Evolutionary conservation across 1,140 invertebrate species (phyloP), one percentile per base, ranked within the genome.

Genomic region (Pteromalus puparum): DNA sequence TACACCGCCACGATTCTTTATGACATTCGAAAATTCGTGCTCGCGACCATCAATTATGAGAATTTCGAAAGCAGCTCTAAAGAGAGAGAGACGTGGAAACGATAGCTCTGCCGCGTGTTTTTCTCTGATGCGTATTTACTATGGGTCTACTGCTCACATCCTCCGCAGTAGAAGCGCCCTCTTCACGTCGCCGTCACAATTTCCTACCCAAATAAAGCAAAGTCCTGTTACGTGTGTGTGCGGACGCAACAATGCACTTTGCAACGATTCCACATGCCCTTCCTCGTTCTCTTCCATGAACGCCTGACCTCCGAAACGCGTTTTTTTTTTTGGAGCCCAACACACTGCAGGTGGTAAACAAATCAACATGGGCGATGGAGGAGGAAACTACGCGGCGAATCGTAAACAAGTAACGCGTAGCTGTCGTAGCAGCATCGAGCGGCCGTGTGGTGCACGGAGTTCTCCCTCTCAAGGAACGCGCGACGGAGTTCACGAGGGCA

Each of bases 401-500:
- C 46, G 53, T 61, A 61, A 61, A 61, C 18, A 61, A 21, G 70
- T 21, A 38, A 73, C 34, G 72, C 72, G n/a, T n/a, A n/a, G 4
- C 6, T 0, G 15, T 1, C 0, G 53, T n/a, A 61, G 46, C 46
- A 4, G 21, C 53, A 18, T 18, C 18, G 21, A 61, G 21, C 53
- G 53, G 53, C 53, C 53, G 53, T 61, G 48, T 18, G 30, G 42
- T 21, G 24, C 68, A 72, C 46, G 46, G 46, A 48, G 21, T 21
- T 61, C 1, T 53, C 48, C 13, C 48, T 5, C 30, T 34, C 30
- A 34, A 61, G 53, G 6, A 61, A 61, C 46, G 46, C 46, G 46
- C 46, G 46, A 15, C 24, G 68, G 26, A 34, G 72, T 73, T 73
- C 38, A 76, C 74, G 74, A 53, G 74, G 74, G 74, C 74, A 76